phyloP scores from a whole-genome alignment of 2,888 invertebrate species.

The Agrotis exclamationis region DNA sequence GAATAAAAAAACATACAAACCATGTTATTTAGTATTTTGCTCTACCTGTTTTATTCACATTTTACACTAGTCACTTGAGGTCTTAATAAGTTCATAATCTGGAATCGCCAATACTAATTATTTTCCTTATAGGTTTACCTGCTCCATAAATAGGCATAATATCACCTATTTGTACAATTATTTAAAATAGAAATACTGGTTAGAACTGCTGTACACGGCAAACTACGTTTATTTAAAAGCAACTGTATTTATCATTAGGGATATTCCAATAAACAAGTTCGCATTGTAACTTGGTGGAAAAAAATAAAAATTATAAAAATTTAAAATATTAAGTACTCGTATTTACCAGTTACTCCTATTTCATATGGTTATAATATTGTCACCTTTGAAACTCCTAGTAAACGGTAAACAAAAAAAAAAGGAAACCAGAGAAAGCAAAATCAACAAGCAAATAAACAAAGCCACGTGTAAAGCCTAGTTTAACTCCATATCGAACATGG shows the following conservation, averaged over 20 bases:
- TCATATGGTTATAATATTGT: too few relatives aligned
- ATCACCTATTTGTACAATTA: conserved; percentile 12
- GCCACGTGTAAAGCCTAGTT: neutral
- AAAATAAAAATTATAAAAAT: too few relatives aligned
- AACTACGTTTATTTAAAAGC: neutral
- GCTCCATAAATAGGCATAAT: conserved; percentile 17
- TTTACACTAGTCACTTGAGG: neutral
- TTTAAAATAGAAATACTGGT: neutral
- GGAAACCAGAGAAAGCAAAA: too few relatives aligned
- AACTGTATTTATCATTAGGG: neutral
- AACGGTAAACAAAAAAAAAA: too few relatives aligned
- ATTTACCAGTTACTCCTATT: too few relatives aligned
- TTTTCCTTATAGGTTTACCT: conserved; percentile 28
- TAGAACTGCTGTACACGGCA: neutral
- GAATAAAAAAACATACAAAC: too few relatives aligned
- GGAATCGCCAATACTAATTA: neutral
- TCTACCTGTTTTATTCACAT: conserved; percentile 7
- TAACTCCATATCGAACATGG: neutral
- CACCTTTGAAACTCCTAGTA: too few relatives aligned
- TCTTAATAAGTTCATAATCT: conserved; percentile 19
- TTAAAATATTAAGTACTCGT: too few relatives aligned
- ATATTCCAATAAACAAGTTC: neutral
- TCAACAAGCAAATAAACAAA: neutral
- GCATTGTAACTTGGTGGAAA: neutral
- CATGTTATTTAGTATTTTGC: neutral